Evolutionary conservation across 2,888 invertebrate genomes (phyloP), one percentile per base, ranked within the genome.

Genomic region (Rhabditophanes sp.): DNA sequence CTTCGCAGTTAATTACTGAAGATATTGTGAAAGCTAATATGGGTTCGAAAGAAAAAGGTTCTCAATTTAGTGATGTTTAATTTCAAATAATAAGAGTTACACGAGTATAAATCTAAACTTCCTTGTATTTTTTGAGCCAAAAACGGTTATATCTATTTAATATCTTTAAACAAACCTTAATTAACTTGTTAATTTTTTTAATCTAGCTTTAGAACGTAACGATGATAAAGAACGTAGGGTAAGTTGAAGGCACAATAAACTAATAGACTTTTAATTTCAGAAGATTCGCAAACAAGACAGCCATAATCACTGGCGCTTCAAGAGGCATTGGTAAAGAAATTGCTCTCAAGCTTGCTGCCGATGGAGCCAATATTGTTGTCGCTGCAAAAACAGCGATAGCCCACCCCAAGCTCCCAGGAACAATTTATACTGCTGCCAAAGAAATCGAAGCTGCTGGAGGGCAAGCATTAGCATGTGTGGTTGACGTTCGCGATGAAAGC

Each of bases 321-420:
- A 75, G 93, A 53, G 93, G 93, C 18, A 93, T 93, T 59, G 93
- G 93, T 1, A 82, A 85, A 69, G 80, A 79, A 11, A 88, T 93
- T 51, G 90, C 87, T 3, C 65, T 88, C 37, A 88, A 84, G 70
- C 30, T 50, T 15, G 51, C 51, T 22, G 41, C 74, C 66, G 84
- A 87, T 75, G 85, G 85, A 17, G 85, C 84, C 0, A 85, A 85
- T 68, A 73, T 87, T 53, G 78, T 84, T n/a, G 75, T 87, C 45
- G 84, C 83, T 35, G 85, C 85, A 5, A 87, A 87, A 73, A 85
- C 85, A 15, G 79, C 79, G 0, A 76, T 79, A 46, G 76, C 82
- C 1, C 82, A 87, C 72, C 82, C 84, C 1, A 85, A 82, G 67
- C 69, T 87, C 24, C 80, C 82, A 15, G 85, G 85, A 41, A 85